A percentile compares a stretch with the other conserved stretches of the same genome.
These are phyloP conservation scores for Hypena proboscidalis DNA, from an alignment of 2,888 invertebrate species.

Conservation along the genomic window DNA sequence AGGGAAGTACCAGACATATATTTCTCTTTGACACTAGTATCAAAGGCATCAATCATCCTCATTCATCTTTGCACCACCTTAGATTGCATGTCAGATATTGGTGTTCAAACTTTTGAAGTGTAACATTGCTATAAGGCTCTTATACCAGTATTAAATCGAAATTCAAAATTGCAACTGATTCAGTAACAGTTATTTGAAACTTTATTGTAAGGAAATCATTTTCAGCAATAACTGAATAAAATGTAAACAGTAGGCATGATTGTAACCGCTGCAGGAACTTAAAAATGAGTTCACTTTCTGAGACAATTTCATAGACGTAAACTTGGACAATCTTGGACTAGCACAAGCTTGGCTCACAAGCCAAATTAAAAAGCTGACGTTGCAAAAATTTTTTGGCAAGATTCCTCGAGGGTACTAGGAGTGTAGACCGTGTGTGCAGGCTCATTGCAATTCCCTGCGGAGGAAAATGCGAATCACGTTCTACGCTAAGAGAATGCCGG, in stretches of 20 bases:
- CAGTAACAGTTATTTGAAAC: too few species aligned
- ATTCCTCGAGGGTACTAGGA: slow-evolving; percentile 43
- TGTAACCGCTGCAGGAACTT: slow-evolving; percentile 12
- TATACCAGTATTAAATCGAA: too few species aligned
- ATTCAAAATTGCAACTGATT: too few species aligned
- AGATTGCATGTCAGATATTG: too few species aligned
- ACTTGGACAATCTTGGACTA: slow-evolving; percentile 36
- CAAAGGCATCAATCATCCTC: too few species aligned
- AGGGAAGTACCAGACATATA: too few species aligned
- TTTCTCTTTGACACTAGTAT: too few species aligned
- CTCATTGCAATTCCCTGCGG: slow-evolving; percentile 50
- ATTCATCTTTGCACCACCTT: too few species aligned
- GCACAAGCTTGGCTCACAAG: slow-evolving; percentile 39
- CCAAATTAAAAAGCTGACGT: slow-evolving; percentile 58
- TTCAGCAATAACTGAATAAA: too few species aligned
- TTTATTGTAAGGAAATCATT: too few species aligned
- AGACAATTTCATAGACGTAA: slow-evolving; percentile 33
- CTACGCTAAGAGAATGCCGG: slow-evolving; percentile 52
- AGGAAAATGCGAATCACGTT: slow-evolving; percentile 65
- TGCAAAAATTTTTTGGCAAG: slow-evolving; percentile 60
- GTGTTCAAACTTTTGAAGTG: too few species aligned
- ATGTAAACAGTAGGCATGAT: background rate
- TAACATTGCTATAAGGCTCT: too few species aligned
- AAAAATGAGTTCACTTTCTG: slow-evolving; percentile 19
- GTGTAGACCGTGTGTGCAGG: slow-evolving; percentile 44